Base-by-base conservation (phyloP, 2,888 invertebrate species). In the Agonopterix subpropinquella region DNA sequence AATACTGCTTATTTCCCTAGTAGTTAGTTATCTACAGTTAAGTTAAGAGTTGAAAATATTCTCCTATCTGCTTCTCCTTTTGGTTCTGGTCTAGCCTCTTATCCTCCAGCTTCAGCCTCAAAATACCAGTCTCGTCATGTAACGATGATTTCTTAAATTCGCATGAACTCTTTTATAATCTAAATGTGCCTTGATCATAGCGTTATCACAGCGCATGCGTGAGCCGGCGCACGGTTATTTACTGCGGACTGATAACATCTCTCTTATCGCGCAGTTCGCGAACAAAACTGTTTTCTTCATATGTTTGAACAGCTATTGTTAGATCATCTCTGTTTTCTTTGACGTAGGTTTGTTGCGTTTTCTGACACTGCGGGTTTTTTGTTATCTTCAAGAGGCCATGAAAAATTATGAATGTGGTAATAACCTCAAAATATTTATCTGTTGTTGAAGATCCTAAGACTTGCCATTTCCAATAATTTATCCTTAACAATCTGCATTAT, bases 201-300 rank as follows among this genome's bases (percentile, higher is more conserved):
- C 42, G 42, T 11, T 42, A 42, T 42, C 28, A 36, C 35, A 1
- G 47, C 47, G 47, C 47, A 47, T 47, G 47, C 47, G 47, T 43
- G 41, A 43, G 39, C 39, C 15, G 41, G 35, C 10, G 8, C 36
- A 42, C 47, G 42, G 42, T 13, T 42, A 36, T 42, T 47, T 10
- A 10, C 43, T 18, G 9, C 10, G 10, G 3, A 10, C 5, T 28
- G 47, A 47, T 47, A 47, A 43, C 36, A 11, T 8, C 28, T 18
- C 41, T 5, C 39, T 47, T 42, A 47, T 39, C 39, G 39, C 39
- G 5, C 39, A 39, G 39, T n/a, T 36, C 42, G 36, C 46, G 39
- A 39, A 11, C n/a, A 42, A 42, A 42, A 8, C 42, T 11, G 42
- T 42, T 42, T 42, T 42, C 42, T 42, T 42, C n/a, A 7, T 11